Evolutionary conservation across 1,140 invertebrate species (phyloP), one percentile per base, ranked within the genome.

Genomic region (Solen grandis): DNA sequence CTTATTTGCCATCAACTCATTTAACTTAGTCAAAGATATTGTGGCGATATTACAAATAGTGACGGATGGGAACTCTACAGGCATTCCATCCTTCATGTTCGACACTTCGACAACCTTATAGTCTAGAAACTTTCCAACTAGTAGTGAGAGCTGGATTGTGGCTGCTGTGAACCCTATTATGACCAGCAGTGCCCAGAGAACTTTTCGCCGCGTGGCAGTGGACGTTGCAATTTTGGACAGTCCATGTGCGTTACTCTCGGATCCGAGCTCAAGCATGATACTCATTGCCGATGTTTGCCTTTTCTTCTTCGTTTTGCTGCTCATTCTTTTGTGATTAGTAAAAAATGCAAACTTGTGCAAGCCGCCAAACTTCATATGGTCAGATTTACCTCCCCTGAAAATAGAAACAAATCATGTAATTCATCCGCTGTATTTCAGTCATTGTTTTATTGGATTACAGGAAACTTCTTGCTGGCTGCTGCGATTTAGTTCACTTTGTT

Each of bases 61-160:
- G 5, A 90, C 84, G 0, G 89, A 84, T 10, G 89, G 89, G 66
- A 88, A 89, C 65, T 90, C 88, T 22, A 90, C 89, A 4, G 87
- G 87, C 89, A 90, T 90, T 55, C 87, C 87, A 55, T 89, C 86
- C 66, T 89, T 89, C 83, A 90, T 89, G 76, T 89, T 85, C 0
- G 87, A 89, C 13, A 90, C 86, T 69, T 90, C 89, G n/a, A 90
- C 88, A 10, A 90, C 89, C 46, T 89, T 83, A 62, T 88, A 90
- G 46, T 86, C 81, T 2, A 90, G 82, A 54, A 89, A 90, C 70
- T 90, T 90, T 36, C 84, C 76, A 2, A 90, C 89, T 8, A 90
- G 78, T 8, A 89, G 81, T 0, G 89, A 90, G 33, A 90, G 75
- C 76, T 90, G 89, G 31, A 89, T 57, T 19, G 89, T 89, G 8